Base-by-base conservation (phyloP, 1,140 invertebrate species). In the Vanessa tameamea region DNA sequence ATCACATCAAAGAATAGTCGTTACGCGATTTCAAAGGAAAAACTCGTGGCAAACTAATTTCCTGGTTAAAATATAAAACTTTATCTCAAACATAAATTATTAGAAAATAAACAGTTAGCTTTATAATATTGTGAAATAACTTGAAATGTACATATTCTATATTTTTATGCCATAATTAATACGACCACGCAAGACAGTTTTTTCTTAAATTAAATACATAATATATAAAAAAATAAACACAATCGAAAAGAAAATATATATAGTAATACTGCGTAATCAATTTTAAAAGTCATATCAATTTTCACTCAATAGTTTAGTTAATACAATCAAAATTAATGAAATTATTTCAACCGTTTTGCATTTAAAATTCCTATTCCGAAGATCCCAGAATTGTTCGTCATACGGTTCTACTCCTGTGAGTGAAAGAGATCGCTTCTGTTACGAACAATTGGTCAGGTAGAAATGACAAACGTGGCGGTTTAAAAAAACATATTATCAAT, bases 361-460 rank as follows among this genome's bases (percentile, higher is more conserved):
- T 80, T 79, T 74, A 51, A 77, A 75, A 72, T 81, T 80, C 79
- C 81, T 82, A 83, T 84, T 83, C 79, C 75, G 72, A 82, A 79
- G 82, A 78, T 85, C 81, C 81, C 77, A 75, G 81, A 85, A 85
- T 83, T 75, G 69, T 76, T 73, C 78, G 80, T 78, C 73, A 80
- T 64, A 71, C 53, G 48, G 72, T 20, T 67, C 23, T 73, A 55
- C 48, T 53, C 73, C 67, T 48, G 64, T 57, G 78, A 47, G 79
- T 20, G 83, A 87, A 69, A 77, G 83, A 84, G 83, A 87, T 72
- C 69, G 67, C 67, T 81, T 76, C 26, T 69, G 66, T 65, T 73
- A 23, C 69, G 77, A 84, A 84, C 82, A 87, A 82, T 81, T 80
- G 78, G 78, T 82, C 85, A 87, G 85, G 86, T 86, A 89, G 79